Conservation (phyloP, 1,140 invertebrate species). For the Thalassaphorura encarpata region DNA sequence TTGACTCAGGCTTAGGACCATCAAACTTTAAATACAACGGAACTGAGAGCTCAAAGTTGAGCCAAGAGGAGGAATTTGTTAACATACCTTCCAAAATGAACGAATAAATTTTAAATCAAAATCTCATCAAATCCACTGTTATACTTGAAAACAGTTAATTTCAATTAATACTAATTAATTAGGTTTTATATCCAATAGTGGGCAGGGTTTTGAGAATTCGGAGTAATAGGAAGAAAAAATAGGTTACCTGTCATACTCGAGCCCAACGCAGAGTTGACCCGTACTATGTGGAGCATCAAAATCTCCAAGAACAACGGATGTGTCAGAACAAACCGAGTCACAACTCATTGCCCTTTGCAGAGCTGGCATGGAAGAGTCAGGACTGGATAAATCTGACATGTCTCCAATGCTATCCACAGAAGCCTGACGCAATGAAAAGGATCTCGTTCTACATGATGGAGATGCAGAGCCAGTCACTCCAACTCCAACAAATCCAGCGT, state of each 20-base stretch:
- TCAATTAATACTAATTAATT: too few relatives aligned
- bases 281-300: constrained; percentile 56
- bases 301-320: constrained; percentile 59
- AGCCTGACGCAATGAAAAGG: constrained; percentile 28
- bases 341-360: constrained; percentile 62
- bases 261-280: constrained; percentile 62
- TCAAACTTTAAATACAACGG: too few relatives aligned
- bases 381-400: constrained; percentile 24
- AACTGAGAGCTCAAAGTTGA: too few relatives aligned
- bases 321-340: constrained; percentile 72
- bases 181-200: too few relatives aligned
- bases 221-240: background rate
- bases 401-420: constrained; percentile 29
- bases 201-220: background rate
- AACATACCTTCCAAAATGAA: too few relatives aligned
- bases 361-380: constrained; percentile 34
- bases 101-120: too few relatives aligned
- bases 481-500: background rate
- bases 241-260: constrained; percentile 62
- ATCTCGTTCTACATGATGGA: constrained; percentile 15
- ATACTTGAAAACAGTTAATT: too few relatives aligned
- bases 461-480: background rate
- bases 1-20: too few relatives aligned
- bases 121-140: too few relatives aligned
- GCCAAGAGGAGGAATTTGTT: too few relatives aligned